Percentiles rank a stretch among this genome's conserved stretches.
Conservation (phyloP, 1,140 invertebrate genomes). For the Ips typographus region DNA sequence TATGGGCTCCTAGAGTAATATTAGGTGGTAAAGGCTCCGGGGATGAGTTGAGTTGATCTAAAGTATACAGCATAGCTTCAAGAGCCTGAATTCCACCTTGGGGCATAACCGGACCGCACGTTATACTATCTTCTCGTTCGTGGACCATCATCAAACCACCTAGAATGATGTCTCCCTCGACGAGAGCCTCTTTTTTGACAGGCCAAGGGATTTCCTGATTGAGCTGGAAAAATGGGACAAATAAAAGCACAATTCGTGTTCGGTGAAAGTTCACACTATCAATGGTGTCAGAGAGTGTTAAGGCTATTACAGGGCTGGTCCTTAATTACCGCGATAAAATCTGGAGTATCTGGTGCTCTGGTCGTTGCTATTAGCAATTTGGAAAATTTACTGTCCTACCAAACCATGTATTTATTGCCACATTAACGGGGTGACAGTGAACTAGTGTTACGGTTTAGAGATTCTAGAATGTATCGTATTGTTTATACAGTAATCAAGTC, state of each 20-base stretch:
- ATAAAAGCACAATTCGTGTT: too few species aligned
- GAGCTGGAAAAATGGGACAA: background rate
- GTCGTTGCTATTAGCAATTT: constrained; percentile 8
- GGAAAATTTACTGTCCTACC: background rate
- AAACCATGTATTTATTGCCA: background rate
- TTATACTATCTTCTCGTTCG: constrained; percentile 79
- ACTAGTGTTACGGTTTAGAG: constrained; percentile 3
- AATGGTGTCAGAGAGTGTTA: background rate
- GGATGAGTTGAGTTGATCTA: constrained; percentile 79
- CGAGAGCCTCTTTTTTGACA: constrained; percentile 77
- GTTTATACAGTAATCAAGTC: background rate
- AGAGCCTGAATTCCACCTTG: constrained; percentile 90
- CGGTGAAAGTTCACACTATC: too few species aligned
- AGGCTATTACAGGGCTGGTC: background rate
- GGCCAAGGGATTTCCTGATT: constrained; percentile 65
- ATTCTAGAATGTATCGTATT: background rate
- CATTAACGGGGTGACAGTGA: background rate
- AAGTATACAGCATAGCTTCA: constrained; percentile 89
- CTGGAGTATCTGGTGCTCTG: background rate
- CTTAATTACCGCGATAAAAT: constrained; percentile 5
- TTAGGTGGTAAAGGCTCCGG: constrained; percentile 68
- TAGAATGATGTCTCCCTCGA: constrained; percentile 81
- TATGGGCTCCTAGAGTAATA: constrained; percentile 81
- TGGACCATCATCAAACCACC: constrained; percentile 96
- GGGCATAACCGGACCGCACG: constrained; percentile 91